These are phyloP conservation scores for Philereme transversata DNA, from an alignment of 2,888 invertebrate genomes.

Conservation along the genomic window DNA sequence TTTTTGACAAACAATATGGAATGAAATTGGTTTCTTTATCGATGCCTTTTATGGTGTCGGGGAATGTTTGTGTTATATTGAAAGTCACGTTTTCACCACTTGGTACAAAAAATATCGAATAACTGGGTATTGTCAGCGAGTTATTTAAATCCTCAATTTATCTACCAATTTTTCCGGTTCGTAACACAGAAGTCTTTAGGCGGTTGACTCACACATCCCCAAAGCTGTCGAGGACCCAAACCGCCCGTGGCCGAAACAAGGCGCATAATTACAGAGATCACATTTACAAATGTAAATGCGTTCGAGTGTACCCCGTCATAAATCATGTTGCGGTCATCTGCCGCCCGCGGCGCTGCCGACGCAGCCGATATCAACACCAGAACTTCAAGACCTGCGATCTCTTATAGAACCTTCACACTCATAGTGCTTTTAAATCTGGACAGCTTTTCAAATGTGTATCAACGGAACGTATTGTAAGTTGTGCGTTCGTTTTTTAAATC, in stretches of 20 bases:
- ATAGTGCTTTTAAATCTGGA: constrained; percentile 39
- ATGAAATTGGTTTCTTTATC: constrained; percentile 79
- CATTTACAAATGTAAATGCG: constrained; percentile 78
- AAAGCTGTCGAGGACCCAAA: constrained; percentile 44
- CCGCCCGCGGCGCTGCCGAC: constrained; percentile 77
- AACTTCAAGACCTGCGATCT: constrained; percentile 29
- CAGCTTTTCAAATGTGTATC: constrained; percentile 40
- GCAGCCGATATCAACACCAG: constrained; percentile 45
- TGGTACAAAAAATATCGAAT: constrained; percentile 8
- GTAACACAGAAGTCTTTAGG: constrained; percentile 62
- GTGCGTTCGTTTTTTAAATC: constrained; percentile 74
- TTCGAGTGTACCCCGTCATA: constrained; percentile 63
- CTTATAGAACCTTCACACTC: neutral
- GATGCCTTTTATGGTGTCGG: constrained; percentile 61
- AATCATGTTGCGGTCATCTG: constrained; percentile 81
- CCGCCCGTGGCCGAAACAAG: constrained; percentile 70
- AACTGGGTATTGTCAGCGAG: constrained; percentile 19
- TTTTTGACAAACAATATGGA: constrained; percentile 78
- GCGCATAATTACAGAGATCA: constrained; percentile 77
- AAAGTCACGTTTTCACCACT: constrained; percentile 12
- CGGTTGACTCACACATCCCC: constrained; percentile 43
- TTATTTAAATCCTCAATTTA: constrained; percentile 14
- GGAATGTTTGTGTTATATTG: constrained; percentile 51
- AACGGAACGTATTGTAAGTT: constrained; percentile 53
- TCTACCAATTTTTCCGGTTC: constrained; percentile 33